Percentiles rank a stretch among this genome's conserved stretches.
phyloP scores from a whole-genome alignment of 2,888 invertebrate species.

The Incurvaria masculella region DNA sequence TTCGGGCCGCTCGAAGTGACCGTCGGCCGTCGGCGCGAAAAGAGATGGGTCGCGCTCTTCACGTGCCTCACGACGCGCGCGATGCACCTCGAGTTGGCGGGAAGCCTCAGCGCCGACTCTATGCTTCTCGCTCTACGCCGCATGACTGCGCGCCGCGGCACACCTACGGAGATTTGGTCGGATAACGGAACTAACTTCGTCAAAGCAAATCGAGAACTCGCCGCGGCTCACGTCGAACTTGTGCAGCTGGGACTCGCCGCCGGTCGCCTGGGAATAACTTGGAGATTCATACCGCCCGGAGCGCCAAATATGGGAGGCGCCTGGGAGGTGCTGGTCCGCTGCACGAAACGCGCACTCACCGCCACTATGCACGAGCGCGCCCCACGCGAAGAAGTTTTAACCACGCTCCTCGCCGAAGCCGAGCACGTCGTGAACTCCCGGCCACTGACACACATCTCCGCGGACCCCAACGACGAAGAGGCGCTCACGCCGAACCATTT shows the following conservation, averaged over 20 bases:
- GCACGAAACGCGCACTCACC: background rate
- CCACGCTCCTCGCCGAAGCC: conserved; percentile 4
- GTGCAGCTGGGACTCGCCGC: background rate
- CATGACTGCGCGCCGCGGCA: background rate
- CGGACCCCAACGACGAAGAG: background rate
- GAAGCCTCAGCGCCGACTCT: background rate
- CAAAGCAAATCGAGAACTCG: conserved; percentile 4
- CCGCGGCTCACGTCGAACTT: background rate
- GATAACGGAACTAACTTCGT: conserved; percentile 12
- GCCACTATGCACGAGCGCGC: background rate
- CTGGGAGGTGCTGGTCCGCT: conserved; percentile 2
- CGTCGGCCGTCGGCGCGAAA: background rate
- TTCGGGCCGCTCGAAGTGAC: background rate
- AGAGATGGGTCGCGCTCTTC: conserved; percentile 13
- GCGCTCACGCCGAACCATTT: conserved; percentile 5
- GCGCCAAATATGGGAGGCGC: conserved; percentile 4
- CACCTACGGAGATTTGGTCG: conserved; percentile 5
- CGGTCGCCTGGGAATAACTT: background rate
- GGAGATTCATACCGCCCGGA: conserved; percentile 3
- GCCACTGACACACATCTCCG: conserved; percentile 2
- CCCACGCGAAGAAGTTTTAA: background rate
- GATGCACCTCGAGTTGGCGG: conserved; percentile 3
- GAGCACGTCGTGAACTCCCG: conserved; percentile 1
- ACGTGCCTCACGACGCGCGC: conserved; percentile 19
- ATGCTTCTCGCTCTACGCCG: background rate